Base-by-base conservation (phyloP, 2,113 vertebrate species). In the Lasiurus borealis region DNA sequence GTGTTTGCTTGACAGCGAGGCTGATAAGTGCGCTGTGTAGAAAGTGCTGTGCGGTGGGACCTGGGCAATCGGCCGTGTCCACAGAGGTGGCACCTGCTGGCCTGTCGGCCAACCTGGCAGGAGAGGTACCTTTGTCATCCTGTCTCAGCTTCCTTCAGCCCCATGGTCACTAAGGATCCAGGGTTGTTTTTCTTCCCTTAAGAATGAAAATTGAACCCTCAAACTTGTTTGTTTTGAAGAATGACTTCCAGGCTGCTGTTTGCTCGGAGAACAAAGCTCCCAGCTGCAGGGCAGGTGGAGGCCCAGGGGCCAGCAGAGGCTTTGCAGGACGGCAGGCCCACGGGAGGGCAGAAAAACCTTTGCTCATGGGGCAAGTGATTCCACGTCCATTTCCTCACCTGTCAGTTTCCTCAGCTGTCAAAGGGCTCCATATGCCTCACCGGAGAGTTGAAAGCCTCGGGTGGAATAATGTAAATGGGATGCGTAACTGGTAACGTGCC, bases 61-160 rank as follows among this genome's bases (percentile, higher is more conserved):
- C 96, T 13, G 96, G 96, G 96, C 98, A 98, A 98, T 97, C 97
- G 98, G 98, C 95, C 21, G 54, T 44, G 95, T 94, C 92, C 73
- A 92, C 44, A 94, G 95, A 96, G 96, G 95, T 71, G 3, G 2
- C 46, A 73, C 97, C 96, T 97, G 96, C 96, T 96, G 97, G 96
- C 92, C 92, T 77, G 85, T 95, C 85, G 89, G 94, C 94, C 34
- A 66, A 92, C 89, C 92, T 94, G 94, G 97, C n/a, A n/a, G 95
- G 93, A 97, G 82, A 76, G 93, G 95, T 91, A 93, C 97, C 90
- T 40, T 91, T 77, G 80, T 90, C 86, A 81, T 77, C 57, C n/a
- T 4, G 12, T 31, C 71, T 96, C 64, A 86, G 95, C 92, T 97
- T 96, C 95, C 91, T 68, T 78, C 76, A 90, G 96, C 88, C 85